Base-by-base conservation (phyloP, 1,140 invertebrate species). In the Macrotrachela quadricornifera region DNA sequence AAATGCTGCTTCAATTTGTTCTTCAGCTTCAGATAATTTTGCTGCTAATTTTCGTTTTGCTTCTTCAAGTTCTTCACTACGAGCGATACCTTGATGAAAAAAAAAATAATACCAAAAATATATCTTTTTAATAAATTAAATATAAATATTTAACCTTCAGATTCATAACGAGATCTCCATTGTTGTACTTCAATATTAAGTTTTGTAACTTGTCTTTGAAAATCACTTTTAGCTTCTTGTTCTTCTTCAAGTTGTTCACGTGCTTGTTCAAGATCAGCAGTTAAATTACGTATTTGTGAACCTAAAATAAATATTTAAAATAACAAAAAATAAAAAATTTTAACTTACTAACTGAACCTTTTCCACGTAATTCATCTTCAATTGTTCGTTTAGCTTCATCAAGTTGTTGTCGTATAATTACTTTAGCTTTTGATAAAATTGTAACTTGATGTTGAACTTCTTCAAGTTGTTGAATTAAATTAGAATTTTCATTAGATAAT, bases 1-100 rank as follows among this genome's bases (percentile, higher is more conserved):
- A 76, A 95, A 88, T 65, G 96, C 82, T 43, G 85, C 83, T 71
- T 56, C 50, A 30, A 65, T 59, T 53, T 60, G 60, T 48, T 94
- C 87, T 70, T 96, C 90, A 59, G 90, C 85, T 71, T 99, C 94
- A 61, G 85, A 82, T 45, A 97, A 76, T 67, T 90, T 88, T 57
- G 83, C 81, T 70, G 90, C 84, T 56, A 97, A 77, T 71, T 95
- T 96, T 68, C 87, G 81, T 78, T 94, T 95, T 63, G 88, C 81
- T 71, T 96, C 92, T 69, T 99, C 92, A 58, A 97, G 78, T 73
- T 97, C 92, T 72, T 97, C 91, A 60, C 87, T 82, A 60, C 87
- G 78, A 57, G 87, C 85, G 58, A 94, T 78, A 64, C 46, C 21
- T 30, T n/a, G n/a, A n/a, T n/a, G n/a, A n/a, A n/a, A n/a, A n/a